A percentile compares a stretch with the other conserved stretches of the same genome.
Conservation (phyloP, 2,113 vertebrate genomes). For the Tursiops truncatus region DNA sequence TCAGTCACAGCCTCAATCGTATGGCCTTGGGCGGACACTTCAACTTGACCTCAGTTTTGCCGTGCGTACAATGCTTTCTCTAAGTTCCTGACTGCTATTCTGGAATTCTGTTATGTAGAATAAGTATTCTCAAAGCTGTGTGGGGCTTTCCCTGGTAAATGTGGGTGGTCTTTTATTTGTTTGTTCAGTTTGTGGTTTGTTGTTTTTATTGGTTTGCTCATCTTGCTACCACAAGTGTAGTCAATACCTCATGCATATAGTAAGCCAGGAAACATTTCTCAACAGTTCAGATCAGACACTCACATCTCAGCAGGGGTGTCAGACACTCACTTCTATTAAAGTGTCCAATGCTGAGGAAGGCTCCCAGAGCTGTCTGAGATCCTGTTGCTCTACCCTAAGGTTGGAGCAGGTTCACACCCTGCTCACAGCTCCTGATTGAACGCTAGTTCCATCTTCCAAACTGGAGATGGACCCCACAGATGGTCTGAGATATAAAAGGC, state of each 20-base stretch:
- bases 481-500: background rate
- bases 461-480: background rate
- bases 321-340: background rate
- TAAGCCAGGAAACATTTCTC: background rate
- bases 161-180: background rate
- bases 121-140: background rate
- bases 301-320: rapidly evolving
- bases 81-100: background rate
- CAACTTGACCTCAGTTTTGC: background rate
- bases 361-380: background rate
- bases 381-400: background rate
- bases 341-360: background rate
- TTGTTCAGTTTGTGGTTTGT: background rate
- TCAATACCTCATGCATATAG: background rate
- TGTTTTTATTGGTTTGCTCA: background rate
- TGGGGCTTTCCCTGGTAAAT: background rate
- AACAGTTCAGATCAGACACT: background rate
- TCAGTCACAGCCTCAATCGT: background rate
- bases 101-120: background rate
- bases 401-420: background rate
- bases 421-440: background rate
- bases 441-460: background rate
- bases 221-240: too few species aligned
- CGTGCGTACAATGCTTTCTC: background rate
- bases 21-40: background rate